phyloP scores from a whole-genome alignment of 2,888 invertebrate genomes.

The Morinoia aosen region DNA sequence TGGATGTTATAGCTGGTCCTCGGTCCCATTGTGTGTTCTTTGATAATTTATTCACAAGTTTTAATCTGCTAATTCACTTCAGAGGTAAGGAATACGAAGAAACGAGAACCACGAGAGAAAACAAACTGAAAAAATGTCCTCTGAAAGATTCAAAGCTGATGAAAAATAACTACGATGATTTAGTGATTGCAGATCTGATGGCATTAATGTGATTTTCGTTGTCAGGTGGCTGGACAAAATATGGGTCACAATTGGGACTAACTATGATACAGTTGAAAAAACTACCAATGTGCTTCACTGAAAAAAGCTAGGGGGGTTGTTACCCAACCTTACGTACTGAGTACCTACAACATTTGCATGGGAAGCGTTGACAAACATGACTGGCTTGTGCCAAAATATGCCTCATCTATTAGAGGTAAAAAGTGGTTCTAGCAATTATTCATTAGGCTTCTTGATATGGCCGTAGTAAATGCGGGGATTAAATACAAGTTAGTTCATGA shows the following conservation, averaged over 20 bases:
- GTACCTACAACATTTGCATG: neutral
- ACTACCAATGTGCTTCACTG: neutral
- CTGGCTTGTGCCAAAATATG: neutral
- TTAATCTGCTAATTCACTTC: no score
- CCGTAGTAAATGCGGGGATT: neutral
- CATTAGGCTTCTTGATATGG: neutral
- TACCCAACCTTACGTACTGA: neutral
- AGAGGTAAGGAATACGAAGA: no score
- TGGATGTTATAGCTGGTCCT: no score
- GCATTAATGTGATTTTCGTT: neutral
- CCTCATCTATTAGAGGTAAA: neutral
- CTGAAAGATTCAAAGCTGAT: no score
- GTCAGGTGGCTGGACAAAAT: neutral
- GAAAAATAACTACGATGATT: no score
- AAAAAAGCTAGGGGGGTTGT: neutral
- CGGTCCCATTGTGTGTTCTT: no score
- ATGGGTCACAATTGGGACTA: neutral
- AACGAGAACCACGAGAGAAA: no score
- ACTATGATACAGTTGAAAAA: neutral
- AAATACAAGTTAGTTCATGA: neutral
- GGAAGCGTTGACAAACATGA: no score
- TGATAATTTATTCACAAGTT: no score
- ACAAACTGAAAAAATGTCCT: no score
- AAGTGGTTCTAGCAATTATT: no score
- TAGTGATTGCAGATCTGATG: no score